Base-by-base conservation (phyloP, 1,140 invertebrate genomes). In the Phortica variegata region DNA sequence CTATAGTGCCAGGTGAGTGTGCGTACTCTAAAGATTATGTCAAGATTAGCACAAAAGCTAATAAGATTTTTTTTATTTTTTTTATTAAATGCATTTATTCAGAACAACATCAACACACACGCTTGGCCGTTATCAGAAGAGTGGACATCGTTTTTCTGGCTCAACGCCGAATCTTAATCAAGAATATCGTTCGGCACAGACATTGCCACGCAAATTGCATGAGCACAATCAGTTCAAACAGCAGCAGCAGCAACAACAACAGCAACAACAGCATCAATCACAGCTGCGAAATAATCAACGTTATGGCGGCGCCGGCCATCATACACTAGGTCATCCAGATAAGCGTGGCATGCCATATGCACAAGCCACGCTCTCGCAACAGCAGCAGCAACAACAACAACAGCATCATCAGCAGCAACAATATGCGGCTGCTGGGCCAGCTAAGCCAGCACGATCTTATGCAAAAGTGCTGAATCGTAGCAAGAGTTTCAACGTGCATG, bases 401-500 rank as follows among this genome's bases (percentile, higher is more conserved):
- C 56, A 47, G 85, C 84, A 72, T 84, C 87, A 72, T n/a, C n/a
- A n/a, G n/a, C n/a, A n/a, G 85, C 89, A 56, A 89, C 90, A 72
- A 85, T 89, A 17, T 88, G 86, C 2, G 85, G 51, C 42, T 47
- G 61, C 78, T 21, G 82, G 81, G 8, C 87, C 87, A 0, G 82
- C 81, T 0, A 89, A 90, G 72, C 87, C 86, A 2, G 85, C 87
- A 21, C 76, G 87, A 50, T 87, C 86, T 9, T 89, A 89, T 66
- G 65, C 66, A 13, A 87, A 85, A 60, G 84, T 87, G 1, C 75
- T 92, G 9, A 84, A 86, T 15, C 79, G 89, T 42, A 91, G 89
- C 77, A 89, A 91, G 75, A 91, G 89, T 75, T 90, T 93, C 76
- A 90, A 89, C 77, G 86, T 90, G 37, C 86, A 89, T 56, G 84